Evolutionary conservation across 2,888 invertebrate species (phyloP), one percentile per base, ranked within the genome.

Genomic region (Tachina fera): DNA sequence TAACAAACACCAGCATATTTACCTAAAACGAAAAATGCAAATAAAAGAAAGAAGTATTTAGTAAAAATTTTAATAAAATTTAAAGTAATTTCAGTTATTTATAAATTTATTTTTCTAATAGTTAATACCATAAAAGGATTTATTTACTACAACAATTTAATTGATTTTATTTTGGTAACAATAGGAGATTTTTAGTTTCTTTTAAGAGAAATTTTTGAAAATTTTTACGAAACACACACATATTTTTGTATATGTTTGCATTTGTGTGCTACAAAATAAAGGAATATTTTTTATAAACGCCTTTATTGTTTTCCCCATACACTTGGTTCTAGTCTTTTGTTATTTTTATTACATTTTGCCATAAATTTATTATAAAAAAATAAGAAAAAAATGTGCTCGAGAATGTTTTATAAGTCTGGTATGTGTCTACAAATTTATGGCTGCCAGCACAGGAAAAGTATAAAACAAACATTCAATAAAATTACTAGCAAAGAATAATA

Each of bases 401-500:
- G 67, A 83, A 83, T 83, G 47, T 67, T 67, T 67, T 67, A 19
- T 51, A 76, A 74, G 83, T 84, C 83, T 84, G 72, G 74, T 77
- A 81, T 84, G 84, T 84, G 84, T 84, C 84, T 84, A 43, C n/a
- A 61, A 81, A 84, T 84, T 81, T 84, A 81, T 81, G 72, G 72
- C 58, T 53, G 45, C 16, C 49, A 61, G 45, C 11, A 41, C 1
- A 68, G 31, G 16, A 71, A 74, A 56, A 75, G 1, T 19, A 56
- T 22, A 11, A 60, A 58, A 41, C 6, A 58, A 67, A 51, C 49
- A 63, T 47, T 63, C 53, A 61, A 76, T 56, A 77, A 71, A 63
- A 51, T 31, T 5, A 6, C 31, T 31, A n/a, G n/a, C 10, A 49
- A 8, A 83, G 49, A 72, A 71, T 60, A 65, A 65, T 51, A 77